Percentiles rank a stretch among this genome's conserved stretches.
Conservation (phyloP, 2,113 vertebrate genomes). For the Ophiodon elongatus region DNA sequence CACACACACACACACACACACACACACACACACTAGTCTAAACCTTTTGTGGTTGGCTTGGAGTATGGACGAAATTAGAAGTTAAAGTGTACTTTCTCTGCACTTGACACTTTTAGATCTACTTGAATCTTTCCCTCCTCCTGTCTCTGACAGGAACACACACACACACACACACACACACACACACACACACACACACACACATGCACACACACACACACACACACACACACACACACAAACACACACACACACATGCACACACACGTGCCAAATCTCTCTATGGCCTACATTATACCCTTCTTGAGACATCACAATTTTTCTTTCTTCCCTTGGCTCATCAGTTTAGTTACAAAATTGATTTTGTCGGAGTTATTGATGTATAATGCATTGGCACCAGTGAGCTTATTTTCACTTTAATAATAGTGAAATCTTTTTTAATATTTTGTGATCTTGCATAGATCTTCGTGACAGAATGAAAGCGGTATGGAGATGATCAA, state of each 20-base stretch:
- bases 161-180: conserved; percentile 6
- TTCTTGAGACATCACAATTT: conserved; percentile 65
- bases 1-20: background rate
- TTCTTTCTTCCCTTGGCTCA: conserved; percentile 73
- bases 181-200: conserved; percentile 16
- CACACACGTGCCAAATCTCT: conserved; percentile 45
- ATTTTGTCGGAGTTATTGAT: conserved; percentile 83
- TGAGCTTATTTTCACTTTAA: conserved; percentile 78
- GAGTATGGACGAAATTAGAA: conserved; percentile 18
- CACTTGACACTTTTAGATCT: conserved; percentile 25
- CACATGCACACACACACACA: conserved; percentile 11
- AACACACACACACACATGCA: conserved; percentile 5
- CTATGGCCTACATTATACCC: conserved; percentile 51
- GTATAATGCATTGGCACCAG: conserved; percentile 81
- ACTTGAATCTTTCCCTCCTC: conserved; percentile 19
- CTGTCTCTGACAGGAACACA: conserved; percentile 12
- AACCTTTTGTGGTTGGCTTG: conserved; percentile 20
- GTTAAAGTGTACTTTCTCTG: conserved; percentile 30
- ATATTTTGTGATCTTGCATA: conserved; percentile 77
- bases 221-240: conserved; percentile 12
- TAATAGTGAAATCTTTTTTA: conserved; percentile 80
- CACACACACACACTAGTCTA: background rate
- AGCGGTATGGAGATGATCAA: conserved; percentile 82
- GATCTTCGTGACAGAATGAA: conserved; percentile 85
- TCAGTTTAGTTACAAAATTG: conserved; percentile 84